Percentiles rank a stretch among this genome's conserved stretches.
Evolutionary conservation across 2,113 vertebrate species (phyloP).

Genomic region (Oncorhynchus mykiss): DNA sequence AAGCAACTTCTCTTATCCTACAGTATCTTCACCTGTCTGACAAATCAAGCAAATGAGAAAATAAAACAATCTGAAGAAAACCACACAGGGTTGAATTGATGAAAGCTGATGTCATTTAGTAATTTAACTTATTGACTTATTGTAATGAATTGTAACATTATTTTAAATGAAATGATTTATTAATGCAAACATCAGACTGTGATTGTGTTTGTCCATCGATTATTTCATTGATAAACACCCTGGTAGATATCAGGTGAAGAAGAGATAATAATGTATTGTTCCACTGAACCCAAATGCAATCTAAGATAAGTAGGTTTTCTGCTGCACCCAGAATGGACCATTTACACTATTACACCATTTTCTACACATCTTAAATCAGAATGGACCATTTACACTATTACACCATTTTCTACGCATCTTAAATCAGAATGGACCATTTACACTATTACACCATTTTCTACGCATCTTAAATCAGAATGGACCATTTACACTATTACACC

Average conservation of each 20-base stretch:
- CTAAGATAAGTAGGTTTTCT: neutral
- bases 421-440: neutral
- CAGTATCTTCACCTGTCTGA: constrained; percentile 35
- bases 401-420: neutral
- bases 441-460: neutral
- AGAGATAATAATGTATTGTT: constrained; percentile 28
- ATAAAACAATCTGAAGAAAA: constrained; percentile 16
- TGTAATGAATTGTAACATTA: constrained; percentile 95
- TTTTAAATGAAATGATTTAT: constrained; percentile 94
- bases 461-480: neutral
- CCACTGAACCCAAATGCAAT: neutral
- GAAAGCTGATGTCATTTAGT: constrained; percentile 67
- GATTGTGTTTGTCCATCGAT: constrained; percentile 11
- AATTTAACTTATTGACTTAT: constrained; percentile 83
- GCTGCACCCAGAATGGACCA: neutral
- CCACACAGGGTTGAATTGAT: constrained; percentile 39
- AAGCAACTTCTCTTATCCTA: constrained; percentile 31
- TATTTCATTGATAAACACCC: no score
- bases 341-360: neutral
- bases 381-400: neutral
- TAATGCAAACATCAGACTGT: constrained; percentile 65
- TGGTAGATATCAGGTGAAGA: no score
- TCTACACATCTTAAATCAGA: neutral
- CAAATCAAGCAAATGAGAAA: constrained; percentile 12
- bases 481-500: neutral